Percentiles rank a stretch among this genome's conserved stretches.
phyloP scores from a whole-genome alignment of 1,140 invertebrate species.

The Melanaphis sacchari region DNA sequence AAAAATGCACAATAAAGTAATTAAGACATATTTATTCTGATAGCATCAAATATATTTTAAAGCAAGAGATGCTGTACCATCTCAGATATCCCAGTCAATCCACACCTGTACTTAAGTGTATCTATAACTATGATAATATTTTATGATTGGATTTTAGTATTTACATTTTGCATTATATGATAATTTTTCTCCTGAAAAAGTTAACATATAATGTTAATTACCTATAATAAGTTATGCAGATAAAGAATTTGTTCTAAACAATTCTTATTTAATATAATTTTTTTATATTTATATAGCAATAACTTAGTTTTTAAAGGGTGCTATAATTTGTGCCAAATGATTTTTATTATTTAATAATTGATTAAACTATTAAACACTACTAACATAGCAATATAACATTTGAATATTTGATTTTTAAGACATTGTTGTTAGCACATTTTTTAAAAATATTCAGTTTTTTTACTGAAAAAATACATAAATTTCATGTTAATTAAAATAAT shows the following conservation, averaged over 20 bases:
- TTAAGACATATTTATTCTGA: no score
- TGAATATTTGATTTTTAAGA: neutral
- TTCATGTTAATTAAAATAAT: no score
- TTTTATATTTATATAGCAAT: no score
- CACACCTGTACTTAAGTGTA: neutral
- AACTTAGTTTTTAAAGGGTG: neutral
- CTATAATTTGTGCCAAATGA: neutral
- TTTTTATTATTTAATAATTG: neutral
- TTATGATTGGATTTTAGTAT: neutral
- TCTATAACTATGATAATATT: neutral
- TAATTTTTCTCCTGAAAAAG: neutral
- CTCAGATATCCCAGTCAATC: no score
- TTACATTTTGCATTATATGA: neutral
- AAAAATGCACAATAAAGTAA: no score
- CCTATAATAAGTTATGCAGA: neutral
- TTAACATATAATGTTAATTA: neutral
- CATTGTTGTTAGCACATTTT: neutral
- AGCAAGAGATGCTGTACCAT: no score
- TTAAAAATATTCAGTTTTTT: neutral
- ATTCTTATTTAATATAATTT: neutral
- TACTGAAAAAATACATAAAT: neutral
- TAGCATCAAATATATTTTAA: no score
- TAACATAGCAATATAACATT: neutral
- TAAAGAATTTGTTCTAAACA: neutral
- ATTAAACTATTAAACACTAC: neutral